These are phyloP conservation scores for Epizoanthus fatuus DNA, from an alignment of 92 coral and sea anemone genomes.

Conservation along the genomic window DNA sequence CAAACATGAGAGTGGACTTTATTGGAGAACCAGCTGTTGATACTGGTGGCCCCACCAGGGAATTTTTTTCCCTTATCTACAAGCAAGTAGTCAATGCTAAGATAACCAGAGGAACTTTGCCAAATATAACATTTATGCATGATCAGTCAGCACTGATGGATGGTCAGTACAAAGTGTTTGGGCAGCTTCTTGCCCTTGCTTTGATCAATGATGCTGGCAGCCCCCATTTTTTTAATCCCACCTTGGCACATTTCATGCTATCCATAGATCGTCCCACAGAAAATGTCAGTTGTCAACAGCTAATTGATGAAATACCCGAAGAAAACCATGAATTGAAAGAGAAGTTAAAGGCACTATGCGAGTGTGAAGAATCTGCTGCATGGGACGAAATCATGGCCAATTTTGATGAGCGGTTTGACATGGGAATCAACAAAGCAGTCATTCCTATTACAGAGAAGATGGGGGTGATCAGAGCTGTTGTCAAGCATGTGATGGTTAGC, in stretches of 20 bases:
- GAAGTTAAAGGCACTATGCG: constrained; percentile 37
- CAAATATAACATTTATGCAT: constrained; percentile 66
- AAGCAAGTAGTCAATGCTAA: constrained; percentile 1
- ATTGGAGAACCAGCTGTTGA: constrained; percentile 52
- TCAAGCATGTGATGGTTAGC: constrained; percentile 48
- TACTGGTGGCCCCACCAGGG: constrained; percentile 45
- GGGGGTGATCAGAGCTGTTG: constrained; percentile 30
- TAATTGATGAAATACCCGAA: constrained; percentile 26
- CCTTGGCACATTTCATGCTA: constrained; percentile 54
- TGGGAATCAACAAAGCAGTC: constrained; percentile 57
- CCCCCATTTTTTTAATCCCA: constrained; percentile 60
- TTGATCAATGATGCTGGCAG: constrained; percentile 59
- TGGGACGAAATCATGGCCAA: constrained; percentile 50
- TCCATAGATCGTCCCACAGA: constrained; percentile 21
- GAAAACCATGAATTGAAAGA: constrained; percentile 41
- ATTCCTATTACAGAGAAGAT: constrained; percentile 43
- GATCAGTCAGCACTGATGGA: constrained; percentile 55
- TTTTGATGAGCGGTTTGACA: constrained; percentile 64
- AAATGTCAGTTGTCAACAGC: background rate
- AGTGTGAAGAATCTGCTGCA: constrained; percentile 21
- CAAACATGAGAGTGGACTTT: constrained; percentile 21
- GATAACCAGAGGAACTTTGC: constrained; percentile 49
- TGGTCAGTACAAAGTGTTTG: constrained; percentile 54
- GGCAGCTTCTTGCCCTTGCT: constrained; percentile 65
- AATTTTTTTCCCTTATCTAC: constrained; percentile 25